A percentile compares a stretch with the other conserved stretches of the same genome.
phyloP scores from a whole-genome alignment of 1,140 invertebrate species.

The Belonocnema kinseyi region DNA sequence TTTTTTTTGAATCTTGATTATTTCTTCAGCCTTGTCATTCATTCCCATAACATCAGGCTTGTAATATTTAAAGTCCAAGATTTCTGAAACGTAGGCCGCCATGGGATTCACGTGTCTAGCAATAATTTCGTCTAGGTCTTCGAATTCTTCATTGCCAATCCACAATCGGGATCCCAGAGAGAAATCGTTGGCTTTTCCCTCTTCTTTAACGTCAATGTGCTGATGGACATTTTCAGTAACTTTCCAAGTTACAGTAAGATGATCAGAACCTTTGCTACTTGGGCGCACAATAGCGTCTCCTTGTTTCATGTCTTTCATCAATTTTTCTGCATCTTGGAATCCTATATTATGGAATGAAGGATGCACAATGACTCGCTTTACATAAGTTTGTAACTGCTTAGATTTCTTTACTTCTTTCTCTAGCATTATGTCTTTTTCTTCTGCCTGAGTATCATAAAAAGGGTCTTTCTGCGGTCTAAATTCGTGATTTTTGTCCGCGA shows the following conservation, averaged over 20 bases:
- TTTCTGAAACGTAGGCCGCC: slow-evolving; percentile 93
- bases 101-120: slow-evolving; percentile 95
- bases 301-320: slow-evolving; percentile 94
- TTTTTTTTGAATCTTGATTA: slow-evolving; percentile 89
- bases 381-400: slow-evolving; percentile 87
- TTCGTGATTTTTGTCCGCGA: slow-evolving; percentile 92
- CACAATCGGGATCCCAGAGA: slow-evolving; percentile 91
- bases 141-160: slow-evolving; percentile 94
- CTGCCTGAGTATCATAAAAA: slow-evolving; percentile 93
- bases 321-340: slow-evolving; percentile 92
- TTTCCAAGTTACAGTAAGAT: slow-evolving; percentile 99
- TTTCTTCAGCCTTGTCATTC: slow-evolving; percentile 91
- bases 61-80: slow-evolving; percentile 95
- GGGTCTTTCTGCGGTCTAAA: slow-evolving; percentile 91
- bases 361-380: slow-evolving; percentile 98
- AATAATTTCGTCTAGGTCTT: slow-evolving; percentile 99
- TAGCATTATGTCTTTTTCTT: slow-evolving; percentile 86
- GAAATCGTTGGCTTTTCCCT: slow-evolving; percentile 98
- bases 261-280: slow-evolving; percentile 96
- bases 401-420: slow-evolving; percentile 89
- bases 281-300: slow-evolving; percentile 97
- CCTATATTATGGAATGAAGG: slow-evolving; percentile 98
- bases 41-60: slow-evolving; percentile 82
- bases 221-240: slow-evolving; percentile 95
- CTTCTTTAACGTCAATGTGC: slow-evolving; percentile 96